Evolutionary conservation across 2,888 invertebrate species (phyloP).

Genomic region (Aphidoletes aphidimyza): DNA sequence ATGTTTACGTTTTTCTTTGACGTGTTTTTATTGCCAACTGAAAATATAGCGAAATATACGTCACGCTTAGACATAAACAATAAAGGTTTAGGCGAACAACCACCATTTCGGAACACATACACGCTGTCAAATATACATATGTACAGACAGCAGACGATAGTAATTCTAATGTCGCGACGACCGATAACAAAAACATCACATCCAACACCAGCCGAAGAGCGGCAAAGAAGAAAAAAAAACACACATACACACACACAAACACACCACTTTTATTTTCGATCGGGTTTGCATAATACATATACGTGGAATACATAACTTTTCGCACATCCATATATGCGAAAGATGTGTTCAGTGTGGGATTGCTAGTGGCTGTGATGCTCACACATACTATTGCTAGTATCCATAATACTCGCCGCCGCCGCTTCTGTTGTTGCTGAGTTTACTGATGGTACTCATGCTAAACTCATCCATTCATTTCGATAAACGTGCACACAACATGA

Average conservation of each 20-base stretch:
- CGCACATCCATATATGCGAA: conserved; percentile 12
- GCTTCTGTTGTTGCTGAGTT: not conserved
- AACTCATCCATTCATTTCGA: not conserved
- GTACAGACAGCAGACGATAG: conserved; percentile 52
- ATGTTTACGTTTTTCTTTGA: not conserved
- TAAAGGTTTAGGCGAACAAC: not conserved
- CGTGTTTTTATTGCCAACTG: not conserved
- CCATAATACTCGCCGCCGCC: not conserved
- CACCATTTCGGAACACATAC: not conserved
- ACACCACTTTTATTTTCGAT: conserved; percentile 43
- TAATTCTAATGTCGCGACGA: conserved; percentile 53
- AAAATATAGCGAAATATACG: not conserved
- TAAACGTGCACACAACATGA: conserved; percentile 22
- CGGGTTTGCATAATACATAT: conserved; percentile 40
- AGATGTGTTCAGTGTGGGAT: no score
- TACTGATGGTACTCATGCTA: no score
- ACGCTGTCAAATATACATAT: conserved; percentile 23
- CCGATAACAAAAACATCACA: conserved; percentile 13
- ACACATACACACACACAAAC: not conserved
- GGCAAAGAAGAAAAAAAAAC: no score
- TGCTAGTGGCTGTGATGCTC: no score
- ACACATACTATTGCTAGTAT: not conserved
- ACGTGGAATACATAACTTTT: conserved; percentile 29
- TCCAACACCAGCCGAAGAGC: not conserved
- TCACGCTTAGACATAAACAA: not conserved